Evolutionary conservation across 2,113 vertebrate species (phyloP).

Genomic region (Gyps fulvus): DNA sequence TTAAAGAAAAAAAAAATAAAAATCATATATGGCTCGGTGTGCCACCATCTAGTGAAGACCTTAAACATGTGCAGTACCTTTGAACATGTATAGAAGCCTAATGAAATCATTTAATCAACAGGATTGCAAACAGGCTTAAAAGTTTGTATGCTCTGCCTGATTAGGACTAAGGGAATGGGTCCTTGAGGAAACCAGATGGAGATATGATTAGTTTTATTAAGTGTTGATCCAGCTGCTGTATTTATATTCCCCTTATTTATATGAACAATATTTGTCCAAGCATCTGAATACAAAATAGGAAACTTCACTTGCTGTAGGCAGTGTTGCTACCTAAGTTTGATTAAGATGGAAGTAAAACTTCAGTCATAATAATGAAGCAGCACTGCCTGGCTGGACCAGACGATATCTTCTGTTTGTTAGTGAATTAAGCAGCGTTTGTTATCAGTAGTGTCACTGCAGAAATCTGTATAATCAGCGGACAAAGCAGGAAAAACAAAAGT

Average conservation of each 20-base stretch:
- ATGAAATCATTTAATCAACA: constrained; percentile 57
- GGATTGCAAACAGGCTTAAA: constrained; percentile 36
- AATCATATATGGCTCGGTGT: not conserved
- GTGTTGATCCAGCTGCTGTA: constrained; percentile 52
- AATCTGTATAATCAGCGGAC: not conserved
- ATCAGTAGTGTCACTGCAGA: not conserved
- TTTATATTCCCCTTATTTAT: constrained; percentile 53
- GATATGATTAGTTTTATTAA: constrained; percentile 63
- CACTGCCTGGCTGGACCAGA: not conserved
- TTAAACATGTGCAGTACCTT: not conserved
- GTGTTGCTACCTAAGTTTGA: not conserved
- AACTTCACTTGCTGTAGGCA: constrained; percentile 28
- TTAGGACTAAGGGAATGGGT: constrained; percentile 46
- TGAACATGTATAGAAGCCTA: not conserved
- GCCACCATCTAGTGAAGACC: not conserved
- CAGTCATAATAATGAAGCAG: not conserved
- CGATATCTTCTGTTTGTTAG: not conserved
- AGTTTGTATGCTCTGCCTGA: constrained; percentile 49
- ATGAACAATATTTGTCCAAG: constrained; percentile 52
- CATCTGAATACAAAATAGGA: constrained; percentile 32
- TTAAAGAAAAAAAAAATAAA: not conserved
- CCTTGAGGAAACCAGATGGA: constrained; percentile 47
- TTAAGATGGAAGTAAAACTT: constrained; percentile 26
- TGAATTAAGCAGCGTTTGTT: constrained; percentile 7
- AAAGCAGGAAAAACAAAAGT: not conserved